Evolutionary conservation across 2,888 invertebrate species (phyloP).

Genomic region (Drosophila kuntzei): DNA sequence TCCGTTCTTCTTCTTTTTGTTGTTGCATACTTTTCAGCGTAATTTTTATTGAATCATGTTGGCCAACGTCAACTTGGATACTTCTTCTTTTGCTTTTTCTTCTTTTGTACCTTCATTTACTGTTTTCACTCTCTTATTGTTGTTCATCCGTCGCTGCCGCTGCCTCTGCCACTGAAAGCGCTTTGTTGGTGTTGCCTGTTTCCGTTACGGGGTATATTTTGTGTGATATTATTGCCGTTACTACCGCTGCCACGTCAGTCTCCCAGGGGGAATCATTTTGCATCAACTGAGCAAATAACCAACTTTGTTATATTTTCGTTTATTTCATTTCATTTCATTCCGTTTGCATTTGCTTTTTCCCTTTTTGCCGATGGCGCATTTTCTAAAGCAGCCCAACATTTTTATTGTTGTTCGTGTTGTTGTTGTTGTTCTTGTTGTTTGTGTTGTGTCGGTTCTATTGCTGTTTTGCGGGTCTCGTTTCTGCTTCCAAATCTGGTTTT

Average conservation of each 20-base stretch:
- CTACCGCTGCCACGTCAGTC: slow-evolving; percentile 41
- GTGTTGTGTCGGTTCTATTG: slow-evolving; percentile 39
- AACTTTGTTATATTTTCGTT: slow-evolving; percentile 80
- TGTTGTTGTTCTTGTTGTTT: slow-evolving; percentile 65
- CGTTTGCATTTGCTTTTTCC: slow-evolving; percentile 53
- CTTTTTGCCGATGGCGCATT: slow-evolving; percentile 40
- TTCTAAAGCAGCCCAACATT: slow-evolving; percentile 40
- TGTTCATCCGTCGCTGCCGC: neutral
- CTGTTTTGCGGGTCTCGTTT: slow-evolving; percentile 37
- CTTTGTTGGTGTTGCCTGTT: slow-evolving; percentile 34
- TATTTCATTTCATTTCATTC: slow-evolving; percentile 73
- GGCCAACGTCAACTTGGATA: slow-evolving; percentile 44
- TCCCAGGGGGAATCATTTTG: slow-evolving; percentile 78
- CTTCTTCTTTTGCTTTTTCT: slow-evolving; percentile 15
- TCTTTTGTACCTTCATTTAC: slow-evolving; percentile 46
- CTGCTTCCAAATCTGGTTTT: slow-evolving; percentile 47
- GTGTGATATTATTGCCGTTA: slow-evolving; percentile 59
- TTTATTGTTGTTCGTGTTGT: slow-evolving; percentile 60
- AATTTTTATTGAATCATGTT: slow-evolving; percentile 80
- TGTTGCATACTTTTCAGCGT: slow-evolving; percentile 76
- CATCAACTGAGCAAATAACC: slow-evolving; percentile 81
- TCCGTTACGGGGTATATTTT: slow-evolving; percentile 37
- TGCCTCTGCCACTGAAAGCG: slow-evolving; percentile 22
- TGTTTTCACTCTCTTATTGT: slow-evolving; percentile 49
- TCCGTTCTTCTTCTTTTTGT: slow-evolving; percentile 47